phyloP scores from a whole-genome alignment of 1,140 invertebrate species.

The Aphis craccivora region DNA sequence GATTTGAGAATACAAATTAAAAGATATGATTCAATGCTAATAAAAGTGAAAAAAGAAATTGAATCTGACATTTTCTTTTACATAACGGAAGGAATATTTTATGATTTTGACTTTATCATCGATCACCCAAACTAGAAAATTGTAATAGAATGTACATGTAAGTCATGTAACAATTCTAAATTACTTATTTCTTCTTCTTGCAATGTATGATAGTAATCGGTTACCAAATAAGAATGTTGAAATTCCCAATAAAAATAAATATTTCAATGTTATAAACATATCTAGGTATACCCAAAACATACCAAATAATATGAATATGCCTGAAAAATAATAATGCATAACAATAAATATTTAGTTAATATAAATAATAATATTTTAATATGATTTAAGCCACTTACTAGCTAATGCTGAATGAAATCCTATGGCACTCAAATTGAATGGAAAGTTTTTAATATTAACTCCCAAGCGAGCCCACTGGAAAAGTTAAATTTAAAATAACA shows the following conservation, averaged over 20 bases:
- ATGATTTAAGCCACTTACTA: slow-evolving; percentile 66
- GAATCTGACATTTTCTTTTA: not conserved
- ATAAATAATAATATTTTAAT: not conserved
- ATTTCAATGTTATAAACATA: slow-evolving; percentile 96
- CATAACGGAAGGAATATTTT: slow-evolving; percentile 2
- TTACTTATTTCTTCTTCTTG: slow-evolving; percentile 63
- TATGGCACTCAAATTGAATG: slow-evolving; percentile 78
- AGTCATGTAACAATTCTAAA: not conserved
- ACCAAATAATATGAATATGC: slow-evolving; percentile 85
- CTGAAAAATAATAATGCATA: slow-evolving; percentile 66
- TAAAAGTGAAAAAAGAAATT: slow-evolving; percentile 16
- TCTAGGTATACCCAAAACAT: slow-evolving; percentile 91
- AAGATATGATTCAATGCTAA: not conserved
- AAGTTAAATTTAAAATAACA: slow-evolving; percentile 39
- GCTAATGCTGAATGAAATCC: slow-evolving; percentile 87
- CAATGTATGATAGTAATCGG: slow-evolving; percentile 80
- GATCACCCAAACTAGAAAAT: not conserved
- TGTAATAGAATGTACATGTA: not conserved
- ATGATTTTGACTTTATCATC: not conserved
- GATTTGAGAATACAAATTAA: not conserved
- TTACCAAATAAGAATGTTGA: slow-evolving; percentile 94
- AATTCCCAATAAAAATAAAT: slow-evolving; percentile 81
- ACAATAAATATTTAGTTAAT: not conserved
- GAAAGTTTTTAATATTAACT: slow-evolving; percentile 87
- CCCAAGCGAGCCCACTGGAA: slow-evolving; percentile 86